Evolutionary conservation across 2,113 vertebrate genomes (phyloP).

Genomic region (Indicator indicator): DNA sequence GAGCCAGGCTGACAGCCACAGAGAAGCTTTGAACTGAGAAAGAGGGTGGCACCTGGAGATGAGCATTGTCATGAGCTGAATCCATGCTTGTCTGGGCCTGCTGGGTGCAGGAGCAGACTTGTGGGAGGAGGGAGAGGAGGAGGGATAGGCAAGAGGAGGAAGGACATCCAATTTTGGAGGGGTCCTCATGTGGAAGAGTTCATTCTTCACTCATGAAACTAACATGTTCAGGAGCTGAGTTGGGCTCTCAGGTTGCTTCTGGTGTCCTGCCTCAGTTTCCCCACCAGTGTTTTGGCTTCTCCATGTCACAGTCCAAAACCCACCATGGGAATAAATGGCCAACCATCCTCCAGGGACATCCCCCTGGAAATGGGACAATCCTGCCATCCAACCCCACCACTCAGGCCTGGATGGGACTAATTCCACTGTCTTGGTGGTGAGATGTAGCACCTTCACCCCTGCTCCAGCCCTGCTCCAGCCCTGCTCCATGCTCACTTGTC

Average conservation of each 20-base stretch:
- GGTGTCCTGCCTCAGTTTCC: background rate
- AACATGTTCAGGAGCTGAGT: fast-evolving
- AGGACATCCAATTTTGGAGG: background rate
- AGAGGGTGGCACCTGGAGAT: background rate
- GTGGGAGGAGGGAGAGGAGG: background rate
- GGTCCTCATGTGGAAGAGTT: background rate
- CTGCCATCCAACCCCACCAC: background rate
- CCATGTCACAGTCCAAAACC: fast-evolving
- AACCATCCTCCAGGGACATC: background rate
- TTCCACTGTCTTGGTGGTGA: background rate
- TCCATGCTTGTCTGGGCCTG: fast-evolving
- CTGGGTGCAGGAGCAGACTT: background rate
- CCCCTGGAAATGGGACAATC: background rate
- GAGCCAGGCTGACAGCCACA: fast-evolving
- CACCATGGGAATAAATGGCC: fast-evolving
- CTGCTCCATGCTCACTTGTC: fast-evolving
- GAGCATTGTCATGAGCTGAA: background rate
- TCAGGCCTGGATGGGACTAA: background rate
- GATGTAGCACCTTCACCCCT: background rate
- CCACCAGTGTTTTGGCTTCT: background rate
- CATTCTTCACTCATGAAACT: fast-evolving
- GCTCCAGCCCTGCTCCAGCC: background rate
- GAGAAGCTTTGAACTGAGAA: background rate
- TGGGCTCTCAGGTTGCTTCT: fast-evolving
- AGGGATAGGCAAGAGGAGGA: background rate